These are phyloP conservation scores for Ectemnius continuus DNA, from an alignment of 2,888 invertebrate genomes.

Conservation along the genomic window DNA sequence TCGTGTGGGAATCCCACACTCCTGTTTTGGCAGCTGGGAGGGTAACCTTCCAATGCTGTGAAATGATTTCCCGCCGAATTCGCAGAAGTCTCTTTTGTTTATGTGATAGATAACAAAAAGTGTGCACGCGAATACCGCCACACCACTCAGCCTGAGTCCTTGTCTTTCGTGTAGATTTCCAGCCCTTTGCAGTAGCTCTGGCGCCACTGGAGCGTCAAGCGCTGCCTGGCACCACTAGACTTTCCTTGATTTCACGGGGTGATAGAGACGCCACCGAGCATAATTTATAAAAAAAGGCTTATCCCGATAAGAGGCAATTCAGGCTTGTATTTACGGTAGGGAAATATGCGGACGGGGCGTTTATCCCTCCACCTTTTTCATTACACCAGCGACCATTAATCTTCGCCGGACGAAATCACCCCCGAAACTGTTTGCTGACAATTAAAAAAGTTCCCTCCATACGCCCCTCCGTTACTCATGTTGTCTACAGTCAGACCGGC, in stretches of 20 bases:
- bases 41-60: too few relatives aligned
- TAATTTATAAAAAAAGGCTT: constrained; percentile 28
- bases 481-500: too few relatives aligned
- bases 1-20: constrained; percentile 28
- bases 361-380: background rate
- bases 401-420: constrained; percentile 2
- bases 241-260: constrained; percentile 47
- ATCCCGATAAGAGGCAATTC: constrained; percentile 19
- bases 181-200: constrained; percentile 13
- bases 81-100: constrained; percentile 15
- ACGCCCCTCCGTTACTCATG: background rate
- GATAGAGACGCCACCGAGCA: constrained; percentile 26
- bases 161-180: constrained; percentile 5
- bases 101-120: constrained; percentile 54
- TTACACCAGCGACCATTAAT: constrained; percentile 5
- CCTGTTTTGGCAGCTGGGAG: constrained; percentile 19
- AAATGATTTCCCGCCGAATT: constrained; percentile 3
- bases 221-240: background rate
- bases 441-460: background rate
- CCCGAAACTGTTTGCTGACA: constrained; percentile 8
- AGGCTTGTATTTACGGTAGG: constrained; percentile 9
- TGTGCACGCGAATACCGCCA: constrained; percentile 57
- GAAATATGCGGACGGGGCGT: background rate
- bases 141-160: constrained; percentile 37
- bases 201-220: constrained; percentile 1